Conservation (phyloP, 2,888 invertebrate species). For the Teleiodes luculella region DNA sequence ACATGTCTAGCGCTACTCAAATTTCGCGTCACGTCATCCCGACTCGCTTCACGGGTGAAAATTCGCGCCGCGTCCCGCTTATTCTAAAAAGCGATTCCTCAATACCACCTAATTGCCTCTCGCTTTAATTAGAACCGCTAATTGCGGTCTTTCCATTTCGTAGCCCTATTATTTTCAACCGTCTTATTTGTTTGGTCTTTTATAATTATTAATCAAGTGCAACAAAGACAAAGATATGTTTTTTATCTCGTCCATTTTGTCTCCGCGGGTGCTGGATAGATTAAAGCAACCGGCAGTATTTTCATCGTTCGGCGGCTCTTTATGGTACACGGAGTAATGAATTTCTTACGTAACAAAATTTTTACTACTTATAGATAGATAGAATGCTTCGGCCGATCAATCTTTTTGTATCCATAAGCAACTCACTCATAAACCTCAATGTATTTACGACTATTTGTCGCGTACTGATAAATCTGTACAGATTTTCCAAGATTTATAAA, state of each 20-base stretch:
- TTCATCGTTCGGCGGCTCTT: slow-evolving; percentile 6
- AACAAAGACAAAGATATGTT: slow-evolving; percentile 14
- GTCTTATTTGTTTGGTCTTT: slow-evolving; percentile 2
- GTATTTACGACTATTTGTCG: not conserved
- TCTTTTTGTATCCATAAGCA: not conserved
- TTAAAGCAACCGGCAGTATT: not conserved
- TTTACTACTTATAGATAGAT: too few relatives aligned
- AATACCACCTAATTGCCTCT: slow-evolving; percentile 20
- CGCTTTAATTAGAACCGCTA: slow-evolving; percentile 9
- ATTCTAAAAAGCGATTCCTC: slow-evolving; percentile 19
- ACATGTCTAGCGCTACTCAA: not conserved
- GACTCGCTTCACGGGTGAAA: not conserved
- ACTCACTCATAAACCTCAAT: not conserved
- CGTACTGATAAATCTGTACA: not conserved
- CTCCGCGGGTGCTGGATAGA: not conserved
- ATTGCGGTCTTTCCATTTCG: slow-evolving; percentile 1
- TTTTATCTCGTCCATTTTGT: not conserved
- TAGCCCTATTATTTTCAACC: not conserved
- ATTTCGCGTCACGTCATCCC: not conserved
- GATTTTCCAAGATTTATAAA: not conserved
- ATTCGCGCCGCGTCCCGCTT: not conserved
- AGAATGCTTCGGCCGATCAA: not conserved
- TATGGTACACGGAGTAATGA: not conserved
- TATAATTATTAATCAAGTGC: slow-evolving; percentile 15
- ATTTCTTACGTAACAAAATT: slow-evolving; percentile 6